Percentiles rank a stretch among this genome's conserved stretches.
phyloP scores from a whole-genome alignment of 2,797 vertebrate genomes.

The Pangasius macronema region DNA sequence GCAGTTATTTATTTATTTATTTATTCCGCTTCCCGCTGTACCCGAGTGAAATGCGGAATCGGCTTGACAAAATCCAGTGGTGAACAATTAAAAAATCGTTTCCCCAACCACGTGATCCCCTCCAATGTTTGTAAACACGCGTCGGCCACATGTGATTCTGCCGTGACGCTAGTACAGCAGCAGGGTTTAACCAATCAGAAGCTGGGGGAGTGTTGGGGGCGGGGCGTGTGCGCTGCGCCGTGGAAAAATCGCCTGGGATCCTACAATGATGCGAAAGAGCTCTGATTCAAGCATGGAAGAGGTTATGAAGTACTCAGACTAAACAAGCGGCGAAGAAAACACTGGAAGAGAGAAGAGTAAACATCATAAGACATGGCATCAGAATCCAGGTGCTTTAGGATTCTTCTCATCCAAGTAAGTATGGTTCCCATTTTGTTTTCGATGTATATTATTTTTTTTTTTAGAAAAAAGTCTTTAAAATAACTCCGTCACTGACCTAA shows the following conservation, averaged over 20 bases:
- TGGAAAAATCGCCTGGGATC: constrained; percentile 75
- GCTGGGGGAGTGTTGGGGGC: constrained; percentile 76
- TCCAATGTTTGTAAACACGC: constrained; percentile 86
- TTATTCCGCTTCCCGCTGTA: neutral
- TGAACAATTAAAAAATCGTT: constrained; percentile 66
- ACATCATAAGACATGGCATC: neutral
- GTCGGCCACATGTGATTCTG: constrained; percentile 81
- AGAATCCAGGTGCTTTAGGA: neutral
- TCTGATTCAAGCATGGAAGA: constrained; percentile 64
- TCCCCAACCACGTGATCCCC: constrained; percentile 72
- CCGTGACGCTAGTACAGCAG: constrained; percentile 63
- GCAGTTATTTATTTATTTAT: neutral
- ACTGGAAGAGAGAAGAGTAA: neutral
- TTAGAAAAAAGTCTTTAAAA: neutral
- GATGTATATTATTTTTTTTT: neutral
- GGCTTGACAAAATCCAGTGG: constrained; percentile 30
- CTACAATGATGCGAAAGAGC: constrained; percentile 60
- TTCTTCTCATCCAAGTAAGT: constrained; percentile 28
- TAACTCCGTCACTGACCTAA: neutral
- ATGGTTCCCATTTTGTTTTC: neutral
- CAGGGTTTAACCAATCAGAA: constrained; percentile 64
- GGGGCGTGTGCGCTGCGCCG: constrained; percentile 68
- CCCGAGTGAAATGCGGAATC: neutral
- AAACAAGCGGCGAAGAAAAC: constrained; percentile 30
- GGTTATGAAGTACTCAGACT: constrained; percentile 44